Evolutionary conservation across 1,140 invertebrate genomes (phyloP).

Genomic region (Drosophila eugracilis): DNA sequence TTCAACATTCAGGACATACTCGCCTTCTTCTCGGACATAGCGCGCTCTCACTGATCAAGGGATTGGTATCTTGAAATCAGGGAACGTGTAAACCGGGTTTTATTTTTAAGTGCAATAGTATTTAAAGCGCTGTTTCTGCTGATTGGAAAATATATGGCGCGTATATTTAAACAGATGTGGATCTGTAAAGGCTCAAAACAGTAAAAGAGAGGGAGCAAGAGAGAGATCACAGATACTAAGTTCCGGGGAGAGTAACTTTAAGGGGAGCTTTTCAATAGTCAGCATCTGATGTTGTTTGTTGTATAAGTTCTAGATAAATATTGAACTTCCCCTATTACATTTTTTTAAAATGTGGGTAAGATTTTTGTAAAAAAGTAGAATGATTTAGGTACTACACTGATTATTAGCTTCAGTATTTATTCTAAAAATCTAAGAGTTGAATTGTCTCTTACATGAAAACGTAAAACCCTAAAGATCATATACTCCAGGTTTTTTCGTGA

Average conservation of each 20-base stretch:
- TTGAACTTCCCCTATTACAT: not conserved
- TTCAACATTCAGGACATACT: constrained; percentile 99
- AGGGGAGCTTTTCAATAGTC: not conserved
- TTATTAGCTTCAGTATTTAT: not conserved
- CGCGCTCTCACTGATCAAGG: constrained; percentile 90
- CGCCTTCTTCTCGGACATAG: constrained; percentile 99
- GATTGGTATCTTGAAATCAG: not conserved
- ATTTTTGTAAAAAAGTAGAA: not conserved
- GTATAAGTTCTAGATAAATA: not conserved
- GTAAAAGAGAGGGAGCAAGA: not conserved
- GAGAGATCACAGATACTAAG: constrained; percentile 1
- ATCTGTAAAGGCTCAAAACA: not conserved
- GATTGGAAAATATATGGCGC: constrained; percentile 64
- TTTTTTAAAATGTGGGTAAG: not conserved
- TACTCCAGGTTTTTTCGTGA: constrained; percentile 36
- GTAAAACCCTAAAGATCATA: not conserved
- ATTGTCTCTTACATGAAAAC: not conserved
- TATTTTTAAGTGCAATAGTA: constrained; percentile 80
- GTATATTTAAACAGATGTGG: constrained; percentile 63
- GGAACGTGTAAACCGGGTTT: constrained; percentile 13
- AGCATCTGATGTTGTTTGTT: not conserved
- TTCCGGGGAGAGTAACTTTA: not conserved
- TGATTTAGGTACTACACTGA: not conserved
- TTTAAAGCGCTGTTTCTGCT: constrained; percentile 63
- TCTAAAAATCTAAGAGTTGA: not conserved